A percentile compares a stretch with the other conserved stretches of the same genome.
Evolutionary conservation across 2,888 invertebrate species (phyloP).

Genomic region (Blastobasis lacticolella): DNA sequence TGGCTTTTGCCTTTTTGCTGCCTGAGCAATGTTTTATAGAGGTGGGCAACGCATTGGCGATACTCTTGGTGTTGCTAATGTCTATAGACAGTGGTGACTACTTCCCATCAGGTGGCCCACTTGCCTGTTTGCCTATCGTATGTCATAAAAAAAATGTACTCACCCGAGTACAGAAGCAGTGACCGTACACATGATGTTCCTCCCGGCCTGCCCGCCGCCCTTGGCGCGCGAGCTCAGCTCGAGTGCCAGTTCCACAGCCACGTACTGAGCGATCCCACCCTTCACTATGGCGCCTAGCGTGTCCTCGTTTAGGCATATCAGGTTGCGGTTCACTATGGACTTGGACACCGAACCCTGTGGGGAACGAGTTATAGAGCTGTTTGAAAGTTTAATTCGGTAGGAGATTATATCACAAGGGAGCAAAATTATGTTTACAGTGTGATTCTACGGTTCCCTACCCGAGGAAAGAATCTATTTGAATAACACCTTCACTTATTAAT

Average conservation of each 20-base stretch:
- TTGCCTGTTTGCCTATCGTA: no score
- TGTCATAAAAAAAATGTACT: conserved; percentile 5
- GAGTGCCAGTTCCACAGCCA: conserved; percentile 94
- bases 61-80: no score
- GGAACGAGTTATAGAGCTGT: not conserved
- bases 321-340: conserved; percentile 67
- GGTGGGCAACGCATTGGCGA: no score
- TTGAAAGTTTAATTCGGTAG: not conserved
- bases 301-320: conserved; percentile 90
- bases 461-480: no score
- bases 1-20: no score
- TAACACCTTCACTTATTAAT: no score
- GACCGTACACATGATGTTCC: conserved; percentile 87
- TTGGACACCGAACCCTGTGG: conserved; percentile 63
- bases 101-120: no score
- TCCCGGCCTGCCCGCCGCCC: conserved; percentile 27
- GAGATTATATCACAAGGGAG: no score
- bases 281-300: conserved; percentile 97
- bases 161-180: conserved; percentile 45
- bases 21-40: no score
- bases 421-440: no score
- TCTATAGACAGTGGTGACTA: no score
- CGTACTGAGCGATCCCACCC: conserved; percentile 93
- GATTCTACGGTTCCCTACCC: no score
- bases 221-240: conserved; percentile 86